These are phyloP conservation scores for Pogonus chalceus DNA, from an alignment of 1,140 invertebrate genomes.

Conservation along the genomic window DNA sequence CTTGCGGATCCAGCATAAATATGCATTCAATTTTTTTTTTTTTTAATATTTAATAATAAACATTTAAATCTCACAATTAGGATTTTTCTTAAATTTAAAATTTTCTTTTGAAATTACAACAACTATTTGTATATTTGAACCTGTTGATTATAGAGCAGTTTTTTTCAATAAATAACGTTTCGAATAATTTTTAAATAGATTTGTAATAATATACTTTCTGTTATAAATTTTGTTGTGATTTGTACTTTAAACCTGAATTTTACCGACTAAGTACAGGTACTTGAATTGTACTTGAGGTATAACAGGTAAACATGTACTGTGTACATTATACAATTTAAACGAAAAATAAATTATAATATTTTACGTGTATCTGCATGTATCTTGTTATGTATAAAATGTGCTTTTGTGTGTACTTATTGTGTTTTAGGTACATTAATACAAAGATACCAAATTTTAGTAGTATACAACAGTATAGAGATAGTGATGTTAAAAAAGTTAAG, in stretches of 20 bases:
- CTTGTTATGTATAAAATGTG: background rate
- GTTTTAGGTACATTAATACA: background rate
- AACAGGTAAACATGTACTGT: background rate
- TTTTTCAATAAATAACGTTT: background rate
- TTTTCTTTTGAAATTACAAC: background rate
- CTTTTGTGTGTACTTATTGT: background rate
- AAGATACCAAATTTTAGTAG: background rate
- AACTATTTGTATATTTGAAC: no score
- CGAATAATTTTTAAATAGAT: background rate
- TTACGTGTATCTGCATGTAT: background rate
- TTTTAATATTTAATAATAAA: no score
- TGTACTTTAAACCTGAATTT: conserved; percentile 3
- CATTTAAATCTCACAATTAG: background rate
- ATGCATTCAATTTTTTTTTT: background rate
- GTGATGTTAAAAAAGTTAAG: background rate
- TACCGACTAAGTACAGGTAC: background rate
- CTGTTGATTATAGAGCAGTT: background rate
- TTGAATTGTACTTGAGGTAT: background rate
- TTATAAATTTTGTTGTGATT: background rate
- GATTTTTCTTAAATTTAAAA: background rate
- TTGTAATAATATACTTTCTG: background rate
- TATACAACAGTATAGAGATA: background rate
- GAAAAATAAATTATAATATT: background rate
- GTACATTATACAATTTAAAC: background rate
- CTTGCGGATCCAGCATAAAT: no score